These are phyloP conservation scores for Agelastica alni DNA, from an alignment of 2,888 invertebrate species.

Conservation along the genomic window DNA sequence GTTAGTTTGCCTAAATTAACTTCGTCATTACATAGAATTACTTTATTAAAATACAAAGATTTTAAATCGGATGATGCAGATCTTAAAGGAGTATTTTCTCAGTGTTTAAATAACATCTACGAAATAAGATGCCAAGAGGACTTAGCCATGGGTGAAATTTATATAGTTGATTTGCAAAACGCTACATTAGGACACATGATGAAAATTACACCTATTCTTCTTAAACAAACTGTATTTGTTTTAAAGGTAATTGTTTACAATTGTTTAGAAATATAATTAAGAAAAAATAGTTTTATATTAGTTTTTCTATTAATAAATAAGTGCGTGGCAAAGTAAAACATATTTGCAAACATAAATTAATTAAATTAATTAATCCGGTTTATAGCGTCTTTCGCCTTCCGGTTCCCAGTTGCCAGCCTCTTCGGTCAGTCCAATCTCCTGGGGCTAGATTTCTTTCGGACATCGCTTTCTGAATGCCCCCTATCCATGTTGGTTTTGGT, in stretches of 20 bases:
- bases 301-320: too few relatives aligned
- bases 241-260: conserved; percentile 32
- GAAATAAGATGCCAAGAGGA: conserved; percentile 29
- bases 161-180: conserved; percentile 20
- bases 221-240: conserved; percentile 28
- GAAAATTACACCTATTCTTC: conserved; percentile 23
- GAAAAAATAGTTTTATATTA: too few relatives aligned
- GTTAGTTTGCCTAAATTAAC: conserved; percentile 28
- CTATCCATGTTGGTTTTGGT: too few relatives aligned
- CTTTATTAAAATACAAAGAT: conserved; percentile 1
- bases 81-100: conserved; percentile 10
- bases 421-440: too few relatives aligned
- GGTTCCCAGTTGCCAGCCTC: too few relatives aligned
- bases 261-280: too few relatives aligned
- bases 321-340: too few relatives aligned
- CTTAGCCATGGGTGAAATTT: conserved; percentile 20
- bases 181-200: conserved; percentile 18
- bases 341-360: too few relatives aligned
- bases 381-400: too few relatives aligned
- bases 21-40: conserved; percentile 22
- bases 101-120: conserved; percentile 18
- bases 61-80: background rate
- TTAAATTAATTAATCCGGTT: too few relatives aligned
- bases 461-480: too few relatives aligned
- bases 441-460: too few relatives aligned